These are phyloP conservation scores for Pandemis cinnamomeana DNA, from an alignment of 2,888 invertebrate genomes.

Conservation along the genomic window DNA sequence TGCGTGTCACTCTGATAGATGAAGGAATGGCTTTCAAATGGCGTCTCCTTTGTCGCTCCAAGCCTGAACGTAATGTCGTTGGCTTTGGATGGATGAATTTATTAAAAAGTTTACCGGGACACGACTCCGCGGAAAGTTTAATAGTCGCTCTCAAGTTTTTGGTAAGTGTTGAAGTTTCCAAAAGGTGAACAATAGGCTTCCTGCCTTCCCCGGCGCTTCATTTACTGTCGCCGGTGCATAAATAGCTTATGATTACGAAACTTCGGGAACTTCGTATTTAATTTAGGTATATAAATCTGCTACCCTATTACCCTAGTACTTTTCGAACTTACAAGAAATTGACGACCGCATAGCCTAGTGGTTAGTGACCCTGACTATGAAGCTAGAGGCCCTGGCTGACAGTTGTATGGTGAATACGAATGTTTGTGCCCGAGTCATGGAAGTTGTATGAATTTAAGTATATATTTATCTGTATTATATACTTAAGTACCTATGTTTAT, in stretches of 20 bases:
- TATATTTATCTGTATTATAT: no score
- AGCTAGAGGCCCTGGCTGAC: no score
- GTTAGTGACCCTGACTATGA: no score
- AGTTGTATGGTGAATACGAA: no score
- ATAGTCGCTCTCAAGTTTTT: slow-evolving; percentile 67
- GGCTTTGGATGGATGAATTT: slow-evolving; percentile 74
- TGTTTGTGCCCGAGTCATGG: no score
- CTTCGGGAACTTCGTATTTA: slow-evolving; percentile 25
- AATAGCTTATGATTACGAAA: slow-evolving; percentile 41
- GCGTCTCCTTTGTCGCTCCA: slow-evolving; percentile 69
- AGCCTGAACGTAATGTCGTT: slow-evolving; percentile 70
- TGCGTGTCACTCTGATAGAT: slow-evolving; percentile 83
- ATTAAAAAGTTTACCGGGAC: slow-evolving; percentile 75
- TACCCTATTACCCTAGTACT: no score
- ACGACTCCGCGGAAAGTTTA: slow-evolving; percentile 61
- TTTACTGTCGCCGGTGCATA: slow-evolving; percentile 41
- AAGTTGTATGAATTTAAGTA: no score
- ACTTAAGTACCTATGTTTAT: no score
- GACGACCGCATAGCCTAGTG: no score
- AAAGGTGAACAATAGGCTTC: slow-evolving; percentile 62
- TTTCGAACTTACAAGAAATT: no score
- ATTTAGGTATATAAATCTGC: slow-evolving; percentile 22
- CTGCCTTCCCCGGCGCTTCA: slow-evolving; percentile 51
- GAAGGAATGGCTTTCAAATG: slow-evolving; percentile 76
- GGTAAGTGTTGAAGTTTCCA: slow-evolving; percentile 58